Percentiles rank a stretch among this genome's conserved stretches.
These are phyloP conservation scores for Avahi laniger DNA, from an alignment of 2,797 vertebrate genomes.

Conservation along the genomic window DNA sequence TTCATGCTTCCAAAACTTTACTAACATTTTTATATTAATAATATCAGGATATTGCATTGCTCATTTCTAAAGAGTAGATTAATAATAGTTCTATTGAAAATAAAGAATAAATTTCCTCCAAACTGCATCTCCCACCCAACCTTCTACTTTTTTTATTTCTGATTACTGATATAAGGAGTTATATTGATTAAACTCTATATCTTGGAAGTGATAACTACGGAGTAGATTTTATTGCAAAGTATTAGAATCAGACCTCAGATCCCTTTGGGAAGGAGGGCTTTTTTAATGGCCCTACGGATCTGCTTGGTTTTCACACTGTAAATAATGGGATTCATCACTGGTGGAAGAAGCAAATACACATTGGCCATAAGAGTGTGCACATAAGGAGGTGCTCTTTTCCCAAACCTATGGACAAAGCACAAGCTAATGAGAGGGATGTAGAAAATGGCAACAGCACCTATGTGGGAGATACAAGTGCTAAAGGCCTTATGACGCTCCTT, in stretches of 20 bases:
- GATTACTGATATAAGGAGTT: not conserved
- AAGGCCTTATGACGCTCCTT: conserved; percentile 50
- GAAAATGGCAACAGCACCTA: conserved; percentile 70
- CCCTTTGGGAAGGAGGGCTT: not conserved
- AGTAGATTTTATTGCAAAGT: not conserved
- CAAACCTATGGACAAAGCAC: conserved; percentile 77
- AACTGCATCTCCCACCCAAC: not conserved
- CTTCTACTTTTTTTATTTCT: not conserved
- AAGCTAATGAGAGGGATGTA: conserved; percentile 76
- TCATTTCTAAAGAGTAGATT: not conserved
- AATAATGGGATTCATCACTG: conserved; percentile 73
- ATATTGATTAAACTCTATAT: not conserved
- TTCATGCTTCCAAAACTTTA: not conserved
- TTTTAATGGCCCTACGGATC: conserved; percentile 64
- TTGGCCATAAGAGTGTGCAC: conserved; percentile 69
- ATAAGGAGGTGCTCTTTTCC: conserved; percentile 6
- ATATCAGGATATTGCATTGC: not conserved
- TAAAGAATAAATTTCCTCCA: not conserved
- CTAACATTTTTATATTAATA: not conserved
- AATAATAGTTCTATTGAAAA: not conserved
- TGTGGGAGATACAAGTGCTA: conserved; percentile 72
- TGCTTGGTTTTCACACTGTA: conserved; percentile 79
- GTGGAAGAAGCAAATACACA: conserved; percentile 74
- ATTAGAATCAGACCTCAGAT: not conserved
- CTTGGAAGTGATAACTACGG: not conserved